Evolutionary conservation across 2,888 invertebrate species (phyloP).

Genomic region (Xestia ashworthii): DNA sequence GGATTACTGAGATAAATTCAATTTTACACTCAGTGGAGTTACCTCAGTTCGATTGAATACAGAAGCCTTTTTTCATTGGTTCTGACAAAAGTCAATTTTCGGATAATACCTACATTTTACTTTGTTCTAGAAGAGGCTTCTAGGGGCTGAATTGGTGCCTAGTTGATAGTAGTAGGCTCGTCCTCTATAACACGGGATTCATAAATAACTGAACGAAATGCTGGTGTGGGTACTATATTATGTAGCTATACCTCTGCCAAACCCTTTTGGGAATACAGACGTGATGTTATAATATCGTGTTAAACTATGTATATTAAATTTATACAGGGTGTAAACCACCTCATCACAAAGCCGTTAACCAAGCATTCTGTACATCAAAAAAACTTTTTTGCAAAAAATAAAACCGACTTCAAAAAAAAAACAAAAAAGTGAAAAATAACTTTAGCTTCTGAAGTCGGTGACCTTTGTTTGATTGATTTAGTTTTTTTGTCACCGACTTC

Average conservation of each 20-base stretch:
- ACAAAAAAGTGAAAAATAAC: no score
- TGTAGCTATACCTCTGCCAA: not conserved
- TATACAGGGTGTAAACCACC: no score
- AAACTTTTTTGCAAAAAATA: no score
- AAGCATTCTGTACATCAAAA: no score
- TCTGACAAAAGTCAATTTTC: not conserved
- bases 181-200: not conserved
- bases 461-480: no score
- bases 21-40: conserved; percentile 17
- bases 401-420: no score
- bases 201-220: not conserved
- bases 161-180: not conserved
- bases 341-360: no score
- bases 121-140: not conserved
- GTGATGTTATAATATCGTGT: not conserved
- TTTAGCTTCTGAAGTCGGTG: no score
- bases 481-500: no score
- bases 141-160: not conserved
- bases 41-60: not conserved
- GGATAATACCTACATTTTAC: not conserved
- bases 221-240: not conserved
- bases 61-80: not conserved
- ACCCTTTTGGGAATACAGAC: not conserved
- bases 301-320: not conserved
- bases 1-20: conserved; percentile 2